These are phyloP conservation scores for Drymonia ruficornis DNA, from an alignment of 2,888 invertebrate genomes.

Conservation along the genomic window DNA sequence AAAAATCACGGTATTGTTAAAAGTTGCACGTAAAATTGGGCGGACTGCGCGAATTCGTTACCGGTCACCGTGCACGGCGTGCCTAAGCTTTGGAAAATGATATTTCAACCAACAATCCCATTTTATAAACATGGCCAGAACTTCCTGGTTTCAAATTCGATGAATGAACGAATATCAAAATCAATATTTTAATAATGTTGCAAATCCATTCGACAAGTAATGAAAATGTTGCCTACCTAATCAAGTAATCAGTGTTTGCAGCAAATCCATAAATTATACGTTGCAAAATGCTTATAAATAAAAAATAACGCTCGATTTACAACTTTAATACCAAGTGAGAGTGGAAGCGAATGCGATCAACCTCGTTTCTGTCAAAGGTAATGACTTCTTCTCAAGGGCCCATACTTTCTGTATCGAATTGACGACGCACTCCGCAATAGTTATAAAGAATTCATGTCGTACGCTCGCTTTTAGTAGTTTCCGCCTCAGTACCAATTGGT, in stretches of 20 bases:
- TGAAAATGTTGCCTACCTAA: too few relatives aligned
- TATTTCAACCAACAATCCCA: constrained; percentile 18
- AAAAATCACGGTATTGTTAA: constrained; percentile 63
- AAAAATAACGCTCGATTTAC: not conserved
- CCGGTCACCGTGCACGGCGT: constrained; percentile 42
- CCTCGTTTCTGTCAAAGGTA: constrained; percentile 23
- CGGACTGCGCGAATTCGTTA: constrained; percentile 58
- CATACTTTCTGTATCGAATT: constrained; percentile 16
- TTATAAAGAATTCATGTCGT: constrained; percentile 17
- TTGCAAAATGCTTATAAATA: too few relatives aligned
- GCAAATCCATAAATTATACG: too few relatives aligned
- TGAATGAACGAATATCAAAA: not conserved
- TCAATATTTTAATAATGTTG: too few relatives aligned
- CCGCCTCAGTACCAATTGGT: constrained; percentile 8
- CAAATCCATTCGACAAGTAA: too few relatives aligned
- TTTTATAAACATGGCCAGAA: not conserved
- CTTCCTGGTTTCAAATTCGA: not conserved
- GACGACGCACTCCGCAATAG: constrained; percentile 14
- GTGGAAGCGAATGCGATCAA: constrained; percentile 24
- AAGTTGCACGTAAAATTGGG: constrained; percentile 66
- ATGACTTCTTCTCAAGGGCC: constrained; percentile 11
- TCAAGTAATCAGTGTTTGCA: too few relatives aligned
- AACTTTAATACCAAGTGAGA: not conserved
- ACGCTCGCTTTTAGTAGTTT: constrained; percentile 9
- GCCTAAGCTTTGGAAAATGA: constrained; percentile 23